A percentile compares a stretch with the other conserved stretches of the same genome.
phyloP scores from a whole-genome alignment of 2,113 vertebrate genomes.

The Urocitellus parryii region DNA sequence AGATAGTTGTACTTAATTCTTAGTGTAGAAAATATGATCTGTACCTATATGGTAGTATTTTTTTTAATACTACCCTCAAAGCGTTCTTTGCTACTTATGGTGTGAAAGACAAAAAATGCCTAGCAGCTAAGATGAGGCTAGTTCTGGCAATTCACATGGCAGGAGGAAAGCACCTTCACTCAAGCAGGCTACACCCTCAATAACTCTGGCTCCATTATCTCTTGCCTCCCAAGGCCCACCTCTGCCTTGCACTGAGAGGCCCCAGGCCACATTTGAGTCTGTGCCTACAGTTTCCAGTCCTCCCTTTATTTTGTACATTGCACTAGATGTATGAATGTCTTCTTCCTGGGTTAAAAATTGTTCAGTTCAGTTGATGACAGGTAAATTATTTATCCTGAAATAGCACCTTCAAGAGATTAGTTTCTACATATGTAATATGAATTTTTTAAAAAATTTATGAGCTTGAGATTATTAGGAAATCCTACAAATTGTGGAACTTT shows the following conservation, averaged over 20 bases:
- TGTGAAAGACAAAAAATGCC: neutral
- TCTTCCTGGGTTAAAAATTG: neutral
- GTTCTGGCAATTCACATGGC: neutral
- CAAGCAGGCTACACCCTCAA: fast-evolving
- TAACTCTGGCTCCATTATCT: neutral
- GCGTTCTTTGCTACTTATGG: neutral
- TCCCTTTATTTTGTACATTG: neutral
- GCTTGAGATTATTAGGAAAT: constrained; percentile 8
- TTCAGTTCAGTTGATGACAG: constrained; percentile 6
- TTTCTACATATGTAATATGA: constrained; percentile 8
- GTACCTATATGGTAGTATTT: neutral
- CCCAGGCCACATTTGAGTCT: too few species aligned
- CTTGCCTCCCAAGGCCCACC: neutral
- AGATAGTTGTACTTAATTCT: constrained; percentile 1
- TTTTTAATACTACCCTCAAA: neutral
- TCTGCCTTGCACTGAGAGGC: neutral
- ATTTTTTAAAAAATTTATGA: neutral
- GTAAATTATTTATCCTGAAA: constrained; percentile 26
- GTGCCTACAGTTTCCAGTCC: neutral
- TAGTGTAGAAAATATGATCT: neutral
- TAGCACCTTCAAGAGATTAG: neutral
- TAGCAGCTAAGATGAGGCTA: neutral
- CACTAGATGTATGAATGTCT: neutral
- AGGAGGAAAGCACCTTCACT: too few species aligned
- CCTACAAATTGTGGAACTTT: constrained; percentile 12